Base-by-base conservation (phyloP, 2,797 vertebrate genomes). In the Chloroceryle inda region DNA sequence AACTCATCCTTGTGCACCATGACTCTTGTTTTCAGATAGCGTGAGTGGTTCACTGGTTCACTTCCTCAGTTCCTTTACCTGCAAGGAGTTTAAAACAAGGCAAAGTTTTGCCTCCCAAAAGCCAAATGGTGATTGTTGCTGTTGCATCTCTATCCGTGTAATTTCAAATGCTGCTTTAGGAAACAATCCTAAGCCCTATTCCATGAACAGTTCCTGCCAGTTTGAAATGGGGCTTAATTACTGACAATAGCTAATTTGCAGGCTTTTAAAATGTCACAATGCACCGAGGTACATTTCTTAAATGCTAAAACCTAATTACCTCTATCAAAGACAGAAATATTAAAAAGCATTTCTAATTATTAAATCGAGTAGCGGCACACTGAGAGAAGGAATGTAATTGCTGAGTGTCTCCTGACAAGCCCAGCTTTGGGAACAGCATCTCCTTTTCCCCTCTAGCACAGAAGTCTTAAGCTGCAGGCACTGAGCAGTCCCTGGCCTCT, bases 221-320 rank as follows among this genome's bases (percentile, higher is more conserved):
- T 88, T 94, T 73, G 69, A 94, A 95, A 85, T 82, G 56, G 69
- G 82, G 29, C 67, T 85, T 75, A 76, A 83, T 89, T 69, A 47
- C 79, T 79, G 79, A 49, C 26, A 66, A 13, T 35, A 78, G 20
- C 31, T 79, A 33, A 80, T 95, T 86, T n/a, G 21, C n/a, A 79
- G 33, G 78, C 79, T 86, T 96, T 88, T 75, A 76, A 92, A 90
- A 61, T 64, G 40, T 69, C 31, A 23, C 77, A 77, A 82, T 81
- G 68, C 83, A 47, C 72, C 72, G 23, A 5, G 11, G 42, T 75
- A 7, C 11, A 40, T 76, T 91, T 89, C 42, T 85, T 75, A 66
- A 55, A 62, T 3, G 2, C 66, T 88, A 73, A 89, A 92, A 67
- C 52, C 55, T 59, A 91, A 81, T 88, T 90, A 61, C 13, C 11